Percentiles rank a stretch among this genome's conserved stretches.
These are phyloP conservation scores for Drepanosiphum platanoidis DNA, from an alignment of 2,888 invertebrate species.

Conservation along the genomic window DNA sequence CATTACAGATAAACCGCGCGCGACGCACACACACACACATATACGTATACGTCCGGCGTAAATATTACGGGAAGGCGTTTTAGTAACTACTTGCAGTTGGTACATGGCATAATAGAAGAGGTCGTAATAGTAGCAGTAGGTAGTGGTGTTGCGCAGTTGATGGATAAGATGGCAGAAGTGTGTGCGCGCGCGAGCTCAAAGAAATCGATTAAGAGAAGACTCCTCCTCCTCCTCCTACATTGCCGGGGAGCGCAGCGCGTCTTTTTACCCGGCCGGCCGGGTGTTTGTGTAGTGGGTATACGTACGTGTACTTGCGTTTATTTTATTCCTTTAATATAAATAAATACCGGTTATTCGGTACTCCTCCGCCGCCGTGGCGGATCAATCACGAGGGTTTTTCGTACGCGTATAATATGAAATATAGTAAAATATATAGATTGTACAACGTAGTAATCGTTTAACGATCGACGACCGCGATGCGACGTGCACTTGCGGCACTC, in stretches of 20 bases:
- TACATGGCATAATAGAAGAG: neutral
- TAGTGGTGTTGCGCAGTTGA: constrained; percentile 34
- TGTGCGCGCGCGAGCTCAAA: neutral
- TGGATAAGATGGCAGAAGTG: constrained; percentile 35
- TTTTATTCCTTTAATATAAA: too few relatives aligned
- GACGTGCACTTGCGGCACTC: neutral
- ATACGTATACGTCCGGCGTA: neutral
- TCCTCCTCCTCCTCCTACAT: constrained; percentile 29
- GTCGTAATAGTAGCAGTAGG: neutral
- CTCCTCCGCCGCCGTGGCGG: neutral
- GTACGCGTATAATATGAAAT: neutral
- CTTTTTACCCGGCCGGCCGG: neutral
- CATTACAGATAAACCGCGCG: too few relatives aligned
- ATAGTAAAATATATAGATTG: neutral
- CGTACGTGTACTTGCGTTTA: neutral
- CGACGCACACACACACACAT: neutral
- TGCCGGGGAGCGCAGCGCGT: neutral
- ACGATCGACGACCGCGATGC: neutral
- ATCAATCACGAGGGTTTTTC: constrained; percentile 49
- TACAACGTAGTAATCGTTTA: neutral
- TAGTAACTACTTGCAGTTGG: too few relatives aligned
- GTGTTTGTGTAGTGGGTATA: neutral
- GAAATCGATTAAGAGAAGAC: constrained; percentile 40
- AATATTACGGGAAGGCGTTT: neutral
- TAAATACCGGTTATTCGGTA: constrained; percentile 52